Evolutionary conservation across 2,797 vertebrate species (phyloP), one percentile per base, ranked within the genome.

Genomic region (Atherinosoma microstoma): DNA sequence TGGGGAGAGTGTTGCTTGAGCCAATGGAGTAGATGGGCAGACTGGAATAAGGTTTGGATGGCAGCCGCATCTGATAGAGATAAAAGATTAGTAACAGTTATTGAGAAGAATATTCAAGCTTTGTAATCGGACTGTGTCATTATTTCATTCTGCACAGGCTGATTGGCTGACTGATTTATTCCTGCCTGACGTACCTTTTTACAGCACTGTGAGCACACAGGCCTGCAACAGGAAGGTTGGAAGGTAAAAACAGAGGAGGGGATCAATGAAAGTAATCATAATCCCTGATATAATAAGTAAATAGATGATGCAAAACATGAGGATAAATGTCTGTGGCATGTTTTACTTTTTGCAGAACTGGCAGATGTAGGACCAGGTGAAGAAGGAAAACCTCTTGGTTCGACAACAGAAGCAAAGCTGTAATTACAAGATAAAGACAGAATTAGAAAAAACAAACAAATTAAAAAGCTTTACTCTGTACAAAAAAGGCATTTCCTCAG

Each of bases 381-480:
- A 99, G 88, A 99, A 94, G 83, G 98, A 98, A 94, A 99, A 99
- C 66, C 97, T 95, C 87, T 97, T 97, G 58, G 95, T 96, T 89
- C 98, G 96, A 92, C 98, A 99, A 92, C 97, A 98, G 92, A 99
- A 99, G 91, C 97, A 99, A 84, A 99, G 96, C 98, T 99, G 89
- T 29, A 76, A 82, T 35, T 20, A 36, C 67, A 60, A 15, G 64
- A n/a, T 58, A 62, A 4, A 61, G 2, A 2, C 2, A 12, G 2
- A 36, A 51, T 36, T 51, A 13, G 15, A 38, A 27, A 60, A 22
- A 18, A 3, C 20, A 49, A 15, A 34, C 27, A 27, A 24, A 42
- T 32, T 38, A 11, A 34, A 34, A 40, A 27, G 24, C 24, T 27
- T 27, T 27, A 27, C 24, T 27, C 24, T n/a, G 47, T 51, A 38